A percentile compares a stretch with the other conserved stretches of the same genome.
phyloP scores from a whole-genome alignment of 2,888 invertebrate species.

The Drosophila kuntzei region DNA sequence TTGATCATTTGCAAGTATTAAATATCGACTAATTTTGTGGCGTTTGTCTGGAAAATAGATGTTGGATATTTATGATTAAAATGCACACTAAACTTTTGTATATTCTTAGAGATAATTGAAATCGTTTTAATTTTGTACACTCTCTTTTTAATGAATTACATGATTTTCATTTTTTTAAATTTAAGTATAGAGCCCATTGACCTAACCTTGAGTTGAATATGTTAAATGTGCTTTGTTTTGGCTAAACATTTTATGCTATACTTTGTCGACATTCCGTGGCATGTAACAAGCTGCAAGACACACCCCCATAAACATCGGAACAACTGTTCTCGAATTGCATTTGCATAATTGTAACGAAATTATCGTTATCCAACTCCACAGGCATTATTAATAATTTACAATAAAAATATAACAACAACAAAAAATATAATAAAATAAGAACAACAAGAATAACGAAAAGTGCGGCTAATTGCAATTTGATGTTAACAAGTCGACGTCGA shows the following conservation, averaged over 20 bases:
- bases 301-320: slow-evolving; percentile 6
- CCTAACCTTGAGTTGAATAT: not conserved
- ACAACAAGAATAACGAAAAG: slow-evolving; percentile 30
- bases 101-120: not conserved
- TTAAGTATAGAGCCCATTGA: not conserved
- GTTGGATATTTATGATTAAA: not conserved
- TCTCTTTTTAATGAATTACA: not conserved
- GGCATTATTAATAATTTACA: slow-evolving; percentile 12
- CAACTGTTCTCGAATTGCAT: slow-evolving; percentile 25
- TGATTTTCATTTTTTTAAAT: not conserved
- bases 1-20: not conserved
- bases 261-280: slow-evolving; percentile 1
- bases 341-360: slow-evolving; percentile 44
- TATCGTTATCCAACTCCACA: not conserved
- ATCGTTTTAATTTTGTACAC: not conserved
- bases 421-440: not conserved
- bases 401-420: slow-evolving; percentile 1
- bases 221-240: not conserved
- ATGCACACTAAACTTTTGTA: not conserved
- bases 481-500: slow-evolving; percentile 77
- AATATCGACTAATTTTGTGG: not conserved
- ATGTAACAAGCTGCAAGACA: slow-evolving; percentile 25
- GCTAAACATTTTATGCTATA: not conserved
- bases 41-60: not conserved
- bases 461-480: slow-evolving; percentile 80